phyloP scores from a whole-genome alignment of 2,888 invertebrate genomes.

The Eurytoma californica region DNA sequence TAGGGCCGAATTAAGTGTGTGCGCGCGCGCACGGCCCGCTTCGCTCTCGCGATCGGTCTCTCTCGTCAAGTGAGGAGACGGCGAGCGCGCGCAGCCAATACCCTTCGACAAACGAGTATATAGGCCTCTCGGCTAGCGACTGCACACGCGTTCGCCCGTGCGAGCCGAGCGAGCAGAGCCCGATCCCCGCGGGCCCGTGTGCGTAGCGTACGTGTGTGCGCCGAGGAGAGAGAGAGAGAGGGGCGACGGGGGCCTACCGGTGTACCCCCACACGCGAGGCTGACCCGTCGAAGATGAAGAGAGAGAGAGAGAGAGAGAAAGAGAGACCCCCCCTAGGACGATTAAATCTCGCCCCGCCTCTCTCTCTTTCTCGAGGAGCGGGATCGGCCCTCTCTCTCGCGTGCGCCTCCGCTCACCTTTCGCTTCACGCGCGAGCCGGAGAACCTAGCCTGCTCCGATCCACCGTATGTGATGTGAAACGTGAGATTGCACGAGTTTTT shows the following conservation, averaged over 20 bases:
- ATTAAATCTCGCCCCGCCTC: constrained; percentile 63
- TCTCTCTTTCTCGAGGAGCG: constrained; percentile 30
- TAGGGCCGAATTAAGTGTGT: not conserved
- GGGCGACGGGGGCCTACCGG: constrained; percentile 62
- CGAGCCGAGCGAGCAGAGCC: constrained; percentile 22
- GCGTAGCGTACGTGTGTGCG: constrained; percentile 59
- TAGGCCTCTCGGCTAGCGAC: constrained; percentile 71
- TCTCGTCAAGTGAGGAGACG: not conserved
- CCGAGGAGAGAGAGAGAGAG: constrained; percentile 62
- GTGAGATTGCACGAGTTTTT: not conserved
- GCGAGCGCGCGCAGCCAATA: constrained; percentile 61
- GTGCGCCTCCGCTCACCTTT: not conserved
- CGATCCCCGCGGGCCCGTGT: constrained; percentile 37
- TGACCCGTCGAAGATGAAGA: constrained; percentile 37
- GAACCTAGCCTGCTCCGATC: not conserved
- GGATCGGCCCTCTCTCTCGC: constrained; percentile 37
- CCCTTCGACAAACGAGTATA: constrained; percentile 71
- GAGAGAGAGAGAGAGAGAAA: constrained; percentile 40
- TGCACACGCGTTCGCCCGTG: constrained; percentile 66
- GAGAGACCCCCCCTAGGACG: constrained; percentile 65
- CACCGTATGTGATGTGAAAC: not conserved
- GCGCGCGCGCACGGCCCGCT: not conserved
- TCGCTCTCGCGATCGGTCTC: constrained; percentile 35
- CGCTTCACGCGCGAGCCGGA: not conserved
- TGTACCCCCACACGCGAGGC: constrained; percentile 59